A percentile compares a stretch with the other conserved stretches of the same genome.
Conservation (phyloP, 2,888 invertebrate genomes). For the Brachylomia viminalis region DNA sequence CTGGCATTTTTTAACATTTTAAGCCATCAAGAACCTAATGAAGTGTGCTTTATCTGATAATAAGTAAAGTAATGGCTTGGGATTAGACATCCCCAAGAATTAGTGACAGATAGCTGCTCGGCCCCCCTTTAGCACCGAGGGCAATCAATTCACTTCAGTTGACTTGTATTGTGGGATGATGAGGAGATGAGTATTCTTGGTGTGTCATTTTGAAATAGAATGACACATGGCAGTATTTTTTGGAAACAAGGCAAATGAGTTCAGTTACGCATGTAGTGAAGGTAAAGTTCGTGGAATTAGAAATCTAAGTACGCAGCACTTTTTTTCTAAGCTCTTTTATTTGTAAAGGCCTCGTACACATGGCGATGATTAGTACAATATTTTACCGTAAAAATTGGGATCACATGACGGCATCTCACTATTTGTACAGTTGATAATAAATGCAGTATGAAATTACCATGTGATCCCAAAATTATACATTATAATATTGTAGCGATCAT, state of each 20-base stretch:
- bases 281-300: background rate
- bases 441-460: too few species aligned
- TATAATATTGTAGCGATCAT: too few species aligned
- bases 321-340: background rate
- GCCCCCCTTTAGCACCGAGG: background rate
- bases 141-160: conserved; percentile 44
- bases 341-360: too few species aligned
- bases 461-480: too few species aligned
- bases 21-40: conserved; percentile 30
- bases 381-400: too few species aligned
- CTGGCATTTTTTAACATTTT: background rate
- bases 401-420: too few species aligned
- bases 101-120: conserved; percentile 44
- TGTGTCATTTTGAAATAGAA: background rate
- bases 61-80: conserved; percentile 36
- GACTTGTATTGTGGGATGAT: conserved; percentile 32
- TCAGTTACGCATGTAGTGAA: background rate
- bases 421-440: too few species aligned
- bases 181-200: conserved; percentile 3
- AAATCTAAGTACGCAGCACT: background rate
- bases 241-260: background rate
- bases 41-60: conserved; percentile 45
- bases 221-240: background rate
- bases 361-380: too few species aligned
- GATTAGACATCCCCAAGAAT: conserved; percentile 44